Percentiles rank a stretch among this genome's conserved stretches.
phyloP scores from a whole-genome alignment of 2,888 invertebrate species.

The Plebejus anna region DNA sequence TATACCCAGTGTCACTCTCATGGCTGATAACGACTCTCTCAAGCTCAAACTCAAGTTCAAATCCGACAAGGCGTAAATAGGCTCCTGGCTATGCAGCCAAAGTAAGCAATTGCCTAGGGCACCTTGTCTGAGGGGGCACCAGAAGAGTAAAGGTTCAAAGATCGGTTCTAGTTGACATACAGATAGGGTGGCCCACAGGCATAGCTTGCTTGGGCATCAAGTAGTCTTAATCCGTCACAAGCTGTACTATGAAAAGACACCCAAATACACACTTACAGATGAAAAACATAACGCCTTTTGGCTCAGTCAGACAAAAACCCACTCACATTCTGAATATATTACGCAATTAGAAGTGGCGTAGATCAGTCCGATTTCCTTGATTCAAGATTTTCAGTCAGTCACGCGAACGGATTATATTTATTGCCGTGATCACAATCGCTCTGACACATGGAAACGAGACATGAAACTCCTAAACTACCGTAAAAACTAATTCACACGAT shows the following conservation, averaged over 20 bases:
- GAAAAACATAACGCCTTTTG: not conserved
- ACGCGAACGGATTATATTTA: conserved; percentile 34
- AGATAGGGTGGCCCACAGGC: no score
- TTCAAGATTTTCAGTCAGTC: conserved; percentile 39
- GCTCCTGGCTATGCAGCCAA: no score
- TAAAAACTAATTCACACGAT: not conserved
- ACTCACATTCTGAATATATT: conserved; percentile 22
- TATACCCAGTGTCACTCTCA: not conserved
- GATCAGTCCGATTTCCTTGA: conserved; percentile 35
- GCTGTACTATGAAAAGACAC: not conserved
- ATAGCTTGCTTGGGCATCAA: no score
- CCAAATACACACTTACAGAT: not conserved
- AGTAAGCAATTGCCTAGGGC: no score
- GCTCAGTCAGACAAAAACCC: conserved; percentile 4
- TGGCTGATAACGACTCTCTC: not conserved
- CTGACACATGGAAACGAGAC: conserved; percentile 3
- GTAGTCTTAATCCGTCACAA: no score
- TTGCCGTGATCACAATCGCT: conserved; percentile 28
- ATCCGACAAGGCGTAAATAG: no score
- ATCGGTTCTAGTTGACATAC: no score
- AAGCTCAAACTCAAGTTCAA: no score
- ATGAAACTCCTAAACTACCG: not conserved
- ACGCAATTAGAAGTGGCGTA: conserved; percentile 32
- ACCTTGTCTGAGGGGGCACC: no score
- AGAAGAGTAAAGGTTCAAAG: no score